Evolutionary conservation across 2,113 vertebrate genomes (phyloP).

Genomic region (Scytalopus superciliaris): DNA sequence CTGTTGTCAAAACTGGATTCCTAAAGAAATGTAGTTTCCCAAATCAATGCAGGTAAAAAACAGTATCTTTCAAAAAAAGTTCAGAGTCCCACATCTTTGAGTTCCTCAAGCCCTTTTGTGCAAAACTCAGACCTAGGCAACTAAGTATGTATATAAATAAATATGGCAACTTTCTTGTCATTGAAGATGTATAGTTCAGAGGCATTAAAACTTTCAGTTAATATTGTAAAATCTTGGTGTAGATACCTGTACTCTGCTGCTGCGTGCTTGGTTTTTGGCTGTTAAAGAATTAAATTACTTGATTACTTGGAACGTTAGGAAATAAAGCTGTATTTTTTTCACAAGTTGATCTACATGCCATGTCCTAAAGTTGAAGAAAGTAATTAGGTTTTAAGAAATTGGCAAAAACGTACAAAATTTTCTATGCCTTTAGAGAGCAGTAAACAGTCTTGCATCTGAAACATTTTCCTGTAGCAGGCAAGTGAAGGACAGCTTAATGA

Average conservation of each 20-base stretch:
- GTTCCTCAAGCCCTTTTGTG: fast-evolving
- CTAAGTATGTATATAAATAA: background rate
- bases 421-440: slow-evolving; percentile 10
- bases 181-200: background rate
- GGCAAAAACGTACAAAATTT: slow-evolving; percentile 2
- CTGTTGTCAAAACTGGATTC: background rate
- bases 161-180: background rate
- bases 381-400: slow-evolving; percentile 50
- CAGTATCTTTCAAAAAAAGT: background rate
- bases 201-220: background rate
- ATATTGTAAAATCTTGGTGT: background rate
- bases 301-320: background rate
- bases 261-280: background rate
- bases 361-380: slow-evolving; percentile 14
- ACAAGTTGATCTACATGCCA: background rate
- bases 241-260: background rate
- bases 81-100: background rate
- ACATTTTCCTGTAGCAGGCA: slow-evolving; percentile 10
- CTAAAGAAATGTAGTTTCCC: background rate
- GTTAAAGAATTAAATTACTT: background rate
- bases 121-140: background rate
- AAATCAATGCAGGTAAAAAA: background rate
- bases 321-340: background rate
- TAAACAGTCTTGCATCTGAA: slow-evolving; percentile 10
- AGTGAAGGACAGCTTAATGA: slow-evolving; percentile 62